Percentiles rank a stretch among this genome's conserved stretches.
Evolutionary conservation across 2,888 invertebrate genomes (phyloP).

Genomic region (Sycophila texana): DNA sequence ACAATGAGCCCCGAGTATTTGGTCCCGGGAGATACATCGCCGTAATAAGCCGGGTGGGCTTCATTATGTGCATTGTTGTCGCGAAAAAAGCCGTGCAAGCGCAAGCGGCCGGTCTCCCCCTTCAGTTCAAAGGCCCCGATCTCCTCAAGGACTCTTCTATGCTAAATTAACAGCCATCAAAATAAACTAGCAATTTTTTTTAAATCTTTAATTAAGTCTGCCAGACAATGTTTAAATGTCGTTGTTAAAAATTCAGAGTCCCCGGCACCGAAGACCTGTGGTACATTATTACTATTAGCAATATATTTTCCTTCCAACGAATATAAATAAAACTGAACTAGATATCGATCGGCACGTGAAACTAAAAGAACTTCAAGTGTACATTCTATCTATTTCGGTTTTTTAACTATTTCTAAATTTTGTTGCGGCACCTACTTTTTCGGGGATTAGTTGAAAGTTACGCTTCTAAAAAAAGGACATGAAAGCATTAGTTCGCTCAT

Average conservation of each 20-base stretch:
- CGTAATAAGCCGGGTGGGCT: constrained; percentile 72
- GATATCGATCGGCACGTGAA: too few relatives aligned
- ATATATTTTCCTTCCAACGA: too few relatives aligned
- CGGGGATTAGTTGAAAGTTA: constrained; percentile 36
- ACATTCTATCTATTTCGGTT: constrained; percentile 19
- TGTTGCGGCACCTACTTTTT: constrained; percentile 15
- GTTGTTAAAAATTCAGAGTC: constrained; percentile 13
- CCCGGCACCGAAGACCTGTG: too few relatives aligned
- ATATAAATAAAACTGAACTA: too few relatives aligned
- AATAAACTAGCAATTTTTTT: constrained; percentile 29
- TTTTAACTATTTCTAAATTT: constrained; percentile 17
- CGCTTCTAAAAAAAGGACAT: constrained; percentile 40
- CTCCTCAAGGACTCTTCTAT: constrained; percentile 38
- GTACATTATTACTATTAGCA: too few relatives aligned
- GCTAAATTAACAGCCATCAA: constrained; percentile 51
- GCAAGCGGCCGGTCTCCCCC: constrained; percentile 32
- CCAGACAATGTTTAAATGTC: background rate
- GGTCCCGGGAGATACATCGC: constrained; percentile 67
- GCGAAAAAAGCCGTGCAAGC: constrained; percentile 52
- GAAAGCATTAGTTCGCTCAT: background rate
- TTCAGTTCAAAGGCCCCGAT: constrained; percentile 46
- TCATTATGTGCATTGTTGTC: constrained; percentile 74
- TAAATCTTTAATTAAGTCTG: constrained; percentile 43
- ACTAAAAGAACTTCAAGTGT: background rate
- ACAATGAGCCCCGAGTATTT: constrained; percentile 68